Base-by-base conservation (phyloP, 2,797 vertebrate species). In the Acanthurus lineatus region DNA sequence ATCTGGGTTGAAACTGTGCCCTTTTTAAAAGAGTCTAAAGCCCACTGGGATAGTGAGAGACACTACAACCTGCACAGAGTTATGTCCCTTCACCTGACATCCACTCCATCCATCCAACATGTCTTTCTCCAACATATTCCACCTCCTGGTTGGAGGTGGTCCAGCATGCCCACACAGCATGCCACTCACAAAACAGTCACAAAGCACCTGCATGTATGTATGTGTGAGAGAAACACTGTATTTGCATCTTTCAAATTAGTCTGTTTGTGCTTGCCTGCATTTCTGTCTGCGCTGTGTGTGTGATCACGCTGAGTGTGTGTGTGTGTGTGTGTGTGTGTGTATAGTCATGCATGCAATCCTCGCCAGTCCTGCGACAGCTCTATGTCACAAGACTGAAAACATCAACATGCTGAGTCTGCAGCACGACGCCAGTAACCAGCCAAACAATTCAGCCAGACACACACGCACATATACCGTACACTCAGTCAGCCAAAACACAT, bases 391-490 rank as follows among this genome's bases (percentile, higher is more conserved):
- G 92, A 91, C 79, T 71, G 75, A 92, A 93, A 92, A 93, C 91
- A 92, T 92, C 87, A 92, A 93, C 90, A 91, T 90, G 92, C 92
- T 90, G 90, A 92, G 90, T 93, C 84, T 90, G 92, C 93, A 92
- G 89, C 86, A 81, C 90, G 87, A 86, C 87, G 73, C 84, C 88
- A 90, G 90, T 89, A 89, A 81, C 82, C 90, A 88, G 86, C 83
- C 89, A 92, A 91, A 93, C 88, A 86, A 86, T 84, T 91, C 81
- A 86, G 79, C 79, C 82, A 88, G 82, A 91, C 56, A 48, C 72
- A 82, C 65, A 54, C 57, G 51, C 70, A 82, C 52, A 67, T 42
- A 61, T 69, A 62, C 64, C 11, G 40, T 12, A 70, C 60, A 76
- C 53, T 15, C 76, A 83, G 61, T 80, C 85, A 89, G 85, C 86